These are phyloP conservation scores for Bradypodion pumilum DNA, from an alignment of 2,797 vertebrate species.

Conservation along the genomic window DNA sequence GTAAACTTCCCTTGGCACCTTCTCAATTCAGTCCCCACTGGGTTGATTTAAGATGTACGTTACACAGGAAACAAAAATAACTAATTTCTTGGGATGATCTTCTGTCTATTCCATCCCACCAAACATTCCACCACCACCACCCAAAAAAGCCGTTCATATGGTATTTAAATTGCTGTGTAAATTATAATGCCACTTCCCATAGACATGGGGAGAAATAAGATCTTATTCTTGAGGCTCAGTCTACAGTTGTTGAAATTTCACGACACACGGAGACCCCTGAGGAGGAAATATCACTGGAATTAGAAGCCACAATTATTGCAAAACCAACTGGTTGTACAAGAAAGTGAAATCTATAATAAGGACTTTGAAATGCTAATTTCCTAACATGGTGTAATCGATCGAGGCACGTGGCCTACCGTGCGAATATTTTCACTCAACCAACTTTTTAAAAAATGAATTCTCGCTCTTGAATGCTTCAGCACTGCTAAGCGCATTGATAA, in stretches of 20 bases:
- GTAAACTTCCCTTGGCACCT: neutral
- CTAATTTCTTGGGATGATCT: neutral
- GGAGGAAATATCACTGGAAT: constrained; percentile 66
- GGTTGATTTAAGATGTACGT: neutral
- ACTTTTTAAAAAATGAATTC: neutral
- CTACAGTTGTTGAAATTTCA: constrained; percentile 65
- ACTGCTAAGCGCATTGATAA: too few species aligned
- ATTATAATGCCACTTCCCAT: constrained; percentile 53
- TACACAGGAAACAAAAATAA: constrained; percentile 21
- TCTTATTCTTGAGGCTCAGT: constrained; percentile 43
- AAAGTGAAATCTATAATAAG: neutral
- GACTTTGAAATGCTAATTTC: neutral
- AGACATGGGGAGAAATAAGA: constrained; percentile 67
- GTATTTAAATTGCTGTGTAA: constrained; percentile 51
- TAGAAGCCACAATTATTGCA: constrained; percentile 67
- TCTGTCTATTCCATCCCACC: constrained; percentile 22
- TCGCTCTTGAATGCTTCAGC: too few species aligned
- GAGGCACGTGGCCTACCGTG: neutral
- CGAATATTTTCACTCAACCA: neutral
- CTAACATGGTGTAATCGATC: constrained; percentile 6
- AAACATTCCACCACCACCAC: constrained; percentile 42
- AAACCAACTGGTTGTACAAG: neutral
- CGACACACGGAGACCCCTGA: constrained; percentile 54
- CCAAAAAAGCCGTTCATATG: constrained; percentile 40
- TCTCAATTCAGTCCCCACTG: constrained; percentile 18